Percentiles rank a stretch among this genome's conserved stretches.
Evolutionary conservation across 2,888 invertebrate species (phyloP).

Genomic region (Cheilosia impressa): DNA sequence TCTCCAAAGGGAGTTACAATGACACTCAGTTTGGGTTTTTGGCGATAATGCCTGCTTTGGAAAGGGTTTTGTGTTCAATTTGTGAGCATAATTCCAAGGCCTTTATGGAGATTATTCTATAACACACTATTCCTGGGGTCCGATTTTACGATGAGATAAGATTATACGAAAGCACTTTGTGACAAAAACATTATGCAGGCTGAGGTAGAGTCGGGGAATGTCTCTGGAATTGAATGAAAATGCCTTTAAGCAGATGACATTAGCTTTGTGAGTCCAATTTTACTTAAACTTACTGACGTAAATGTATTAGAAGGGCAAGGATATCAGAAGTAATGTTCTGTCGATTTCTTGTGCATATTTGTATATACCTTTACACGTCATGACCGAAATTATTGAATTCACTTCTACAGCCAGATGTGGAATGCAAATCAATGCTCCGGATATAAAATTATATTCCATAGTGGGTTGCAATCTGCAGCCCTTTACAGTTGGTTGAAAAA

Average conservation of each 20-base stretch:
- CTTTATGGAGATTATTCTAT: conserved; percentile 11
- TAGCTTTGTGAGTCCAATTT: background rate
- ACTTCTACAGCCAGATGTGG: too few relatives aligned
- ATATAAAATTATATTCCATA: too few relatives aligned
- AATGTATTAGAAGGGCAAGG: background rate
- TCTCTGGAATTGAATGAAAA: background rate
- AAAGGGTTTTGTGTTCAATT: conserved; percentile 37
- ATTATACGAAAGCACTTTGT: conserved; percentile 11
- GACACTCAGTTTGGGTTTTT: background rate
- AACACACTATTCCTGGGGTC: conserved; percentile 10
- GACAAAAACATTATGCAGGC: conserved; percentile 14
- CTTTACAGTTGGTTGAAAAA: too few relatives aligned
- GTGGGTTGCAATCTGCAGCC: too few relatives aligned
- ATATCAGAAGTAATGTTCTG: background rate
- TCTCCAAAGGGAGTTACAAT: conserved; percentile 26
- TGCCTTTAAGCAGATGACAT: conserved; percentile 1
- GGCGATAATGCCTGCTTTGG: conserved; percentile 23
- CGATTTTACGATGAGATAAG: conserved; percentile 27
- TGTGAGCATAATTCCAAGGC: conserved; percentile 23
- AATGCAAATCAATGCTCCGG: too few relatives aligned
- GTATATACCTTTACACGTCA: too few relatives aligned
- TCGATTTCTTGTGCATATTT: too few relatives aligned
- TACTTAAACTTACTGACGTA: background rate
- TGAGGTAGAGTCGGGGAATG: background rate
- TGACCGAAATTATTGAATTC: too few relatives aligned